Percentiles rank a stretch among this genome's conserved stretches.
Evolutionary conservation across 2,797 vertebrate species (phyloP).

Genomic region (Sarcophilus harrisii): DNA sequence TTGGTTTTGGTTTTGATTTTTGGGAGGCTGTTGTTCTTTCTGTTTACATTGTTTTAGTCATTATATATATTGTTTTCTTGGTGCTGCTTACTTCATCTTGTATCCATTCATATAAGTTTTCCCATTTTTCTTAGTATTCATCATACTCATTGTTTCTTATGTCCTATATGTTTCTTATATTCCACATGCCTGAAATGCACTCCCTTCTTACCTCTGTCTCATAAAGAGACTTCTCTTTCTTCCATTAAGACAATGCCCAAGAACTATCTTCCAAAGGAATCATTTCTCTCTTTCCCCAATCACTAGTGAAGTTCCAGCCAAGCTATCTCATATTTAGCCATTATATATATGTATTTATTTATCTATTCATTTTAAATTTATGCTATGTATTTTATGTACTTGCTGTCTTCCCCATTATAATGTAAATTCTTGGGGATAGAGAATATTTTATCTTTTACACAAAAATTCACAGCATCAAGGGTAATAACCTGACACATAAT

Average conservation of each 20-base stretch:
- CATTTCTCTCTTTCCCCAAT: not conserved
- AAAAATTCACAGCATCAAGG: not conserved
- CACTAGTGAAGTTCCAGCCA: not conserved
- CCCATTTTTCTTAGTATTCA: not conserved
- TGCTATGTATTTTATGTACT: not conserved
- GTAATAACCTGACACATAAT: not conserved
- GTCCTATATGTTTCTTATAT: not conserved
- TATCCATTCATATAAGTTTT: not conserved
- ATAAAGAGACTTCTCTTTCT: not conserved
- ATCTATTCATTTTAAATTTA: not conserved
- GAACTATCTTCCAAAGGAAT: not conserved
- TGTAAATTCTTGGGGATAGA: not conserved
- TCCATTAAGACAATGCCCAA: not conserved
- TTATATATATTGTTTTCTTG: not conserved
- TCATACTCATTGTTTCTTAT: not conserved
- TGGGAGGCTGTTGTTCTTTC: not conserved
- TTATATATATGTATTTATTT: not conserved
- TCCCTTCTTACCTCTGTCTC: not conserved
- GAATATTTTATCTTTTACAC: not conserved
- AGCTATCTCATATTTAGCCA: not conserved
- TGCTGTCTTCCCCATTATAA: not conserved
- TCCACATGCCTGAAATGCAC: not conserved
- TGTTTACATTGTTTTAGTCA: not conserved
- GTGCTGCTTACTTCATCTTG: not conserved
- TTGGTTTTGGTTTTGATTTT: not conserved